Evolutionary conservation across 2,888 invertebrate genomes (phyloP).

Genomic region (Cantharis nigra): DNA sequence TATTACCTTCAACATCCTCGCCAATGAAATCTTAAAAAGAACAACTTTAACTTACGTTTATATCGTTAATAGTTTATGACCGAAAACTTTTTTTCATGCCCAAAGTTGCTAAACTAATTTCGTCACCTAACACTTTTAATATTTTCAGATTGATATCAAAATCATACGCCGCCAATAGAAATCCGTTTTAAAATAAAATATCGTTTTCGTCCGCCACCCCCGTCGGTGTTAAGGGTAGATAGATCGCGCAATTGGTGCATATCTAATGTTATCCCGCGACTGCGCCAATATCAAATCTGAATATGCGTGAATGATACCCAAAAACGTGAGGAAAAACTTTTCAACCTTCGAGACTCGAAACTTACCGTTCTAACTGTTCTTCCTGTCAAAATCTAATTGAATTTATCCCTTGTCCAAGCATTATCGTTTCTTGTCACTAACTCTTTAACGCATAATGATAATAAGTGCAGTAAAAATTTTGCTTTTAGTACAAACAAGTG

Average conservation of each 20-base stretch:
- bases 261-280: constrained; percentile 56
- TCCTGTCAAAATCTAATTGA: background rate
- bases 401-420: background rate
- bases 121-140: background rate
- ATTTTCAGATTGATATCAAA: constrained; percentile 23
- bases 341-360: background rate
- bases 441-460: background rate
- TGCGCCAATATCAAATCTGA: constrained; percentile 52
- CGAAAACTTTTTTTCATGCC: constrained; percentile 1
- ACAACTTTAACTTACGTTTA: background rate
- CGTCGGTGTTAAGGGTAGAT: constrained; percentile 44
- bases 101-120: background rate
- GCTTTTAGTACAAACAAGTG: background rate
- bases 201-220: constrained; percentile 43
- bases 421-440: background rate
- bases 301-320: constrained; percentile 42
- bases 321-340: background rate
- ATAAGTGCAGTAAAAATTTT: background rate
- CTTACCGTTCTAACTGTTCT: constrained; percentile 1
- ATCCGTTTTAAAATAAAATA: constrained; percentile 55
- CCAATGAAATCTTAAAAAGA: background rate
- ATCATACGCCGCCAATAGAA: constrained; percentile 50
- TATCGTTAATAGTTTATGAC: background rate
- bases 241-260: constrained; percentile 53
- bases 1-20: constrained; percentile 34